These are phyloP conservation scores for Pholis gunnellus DNA, from an alignment of 2,113 vertebrate species.

Conservation along the genomic window DNA sequence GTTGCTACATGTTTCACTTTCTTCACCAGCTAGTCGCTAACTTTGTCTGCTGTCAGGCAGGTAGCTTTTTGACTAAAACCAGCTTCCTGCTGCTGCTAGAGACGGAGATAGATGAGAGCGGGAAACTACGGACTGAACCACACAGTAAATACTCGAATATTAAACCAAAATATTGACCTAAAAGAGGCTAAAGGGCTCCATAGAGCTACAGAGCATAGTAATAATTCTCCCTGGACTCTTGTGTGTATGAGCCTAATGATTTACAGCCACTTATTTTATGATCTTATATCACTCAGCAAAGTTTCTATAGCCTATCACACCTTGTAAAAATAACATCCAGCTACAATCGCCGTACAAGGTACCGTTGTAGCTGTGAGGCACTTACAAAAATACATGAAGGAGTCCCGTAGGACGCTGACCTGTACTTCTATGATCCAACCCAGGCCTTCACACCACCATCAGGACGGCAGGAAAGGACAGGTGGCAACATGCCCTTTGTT, in stretches of 20 bases:
- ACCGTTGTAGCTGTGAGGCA: conserved; percentile 4
- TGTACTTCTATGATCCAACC: conserved; percentile 54
- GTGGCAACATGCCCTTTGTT: conserved; percentile 49
- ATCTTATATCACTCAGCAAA: neutral
- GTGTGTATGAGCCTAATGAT: neutral
- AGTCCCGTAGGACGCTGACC: conserved; percentile 54
- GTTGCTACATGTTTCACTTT: neutral
- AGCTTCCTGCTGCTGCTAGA: neutral
- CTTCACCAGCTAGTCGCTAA: neutral
- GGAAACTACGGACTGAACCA: neutral
- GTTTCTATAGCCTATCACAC: neutral
- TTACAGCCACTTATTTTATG: conserved; percentile 13
- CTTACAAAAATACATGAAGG: conserved; percentile 31
- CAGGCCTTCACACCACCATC: conserved; percentile 39
- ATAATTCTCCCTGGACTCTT: neutral
- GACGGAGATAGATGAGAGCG: neutral
- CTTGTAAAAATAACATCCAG: conserved; percentile 1
- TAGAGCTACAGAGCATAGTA: neutral
- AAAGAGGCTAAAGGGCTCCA: neutral
- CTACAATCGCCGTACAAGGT: neutral
- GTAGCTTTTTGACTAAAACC: neutral
- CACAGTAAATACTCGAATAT: neutral
- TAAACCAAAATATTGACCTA: neutral
- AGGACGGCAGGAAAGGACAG: conserved; percentile 40
- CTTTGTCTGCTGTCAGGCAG: neutral